phyloP scores from a whole-genome alignment of 2,113 vertebrate species.

The Hydrochoerus hydrochaeris region DNA sequence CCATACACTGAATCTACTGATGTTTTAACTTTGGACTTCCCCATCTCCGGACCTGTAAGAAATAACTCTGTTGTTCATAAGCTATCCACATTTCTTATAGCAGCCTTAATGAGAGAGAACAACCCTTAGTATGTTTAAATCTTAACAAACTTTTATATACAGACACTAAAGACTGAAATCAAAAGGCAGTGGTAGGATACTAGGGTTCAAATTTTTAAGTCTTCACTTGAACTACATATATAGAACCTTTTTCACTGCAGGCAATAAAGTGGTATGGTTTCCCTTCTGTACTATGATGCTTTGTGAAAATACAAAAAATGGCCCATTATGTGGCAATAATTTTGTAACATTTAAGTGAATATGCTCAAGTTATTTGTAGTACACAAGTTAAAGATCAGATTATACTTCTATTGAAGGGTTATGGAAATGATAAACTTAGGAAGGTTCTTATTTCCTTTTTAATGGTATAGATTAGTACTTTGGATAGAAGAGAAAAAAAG shows the following conservation, averaged over 20 bases:
- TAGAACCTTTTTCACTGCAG: not conserved
- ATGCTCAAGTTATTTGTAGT: conserved; percentile 30
- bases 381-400: conserved; percentile 60
- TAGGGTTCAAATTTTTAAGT: conserved; percentile 54
- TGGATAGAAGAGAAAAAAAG: conserved; percentile 22
- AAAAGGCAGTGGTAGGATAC: conserved; percentile 51
- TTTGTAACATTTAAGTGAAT: conserved; percentile 59
- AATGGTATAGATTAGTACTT: conserved; percentile 56
- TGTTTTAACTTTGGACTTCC: not conserved
- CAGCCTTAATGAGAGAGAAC: not conserved
- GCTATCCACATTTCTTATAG: not conserved
- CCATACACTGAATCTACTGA: not conserved
- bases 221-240: conserved; percentile 22
- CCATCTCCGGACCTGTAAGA: not conserved
- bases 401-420: conserved; percentile 31
- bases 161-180: conserved; percentile 26
- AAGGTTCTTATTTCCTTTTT: conserved; percentile 8
- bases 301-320: conserved; percentile 33
- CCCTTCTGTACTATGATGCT: not conserved
- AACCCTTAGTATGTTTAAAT: conserved; percentile 60
- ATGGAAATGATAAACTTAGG: conserved; percentile 38
- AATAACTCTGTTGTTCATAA: not conserved
- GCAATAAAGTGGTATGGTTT: not conserved
- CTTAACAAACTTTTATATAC: conserved; percentile 54
- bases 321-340: not conserved